A percentile compares a stretch with the other conserved stretches of the same genome.
These are phyloP conservation scores for Petrocephalus schoutedeni DNA, from an alignment of 2,797 vertebrate species.

Conservation along the genomic window DNA sequence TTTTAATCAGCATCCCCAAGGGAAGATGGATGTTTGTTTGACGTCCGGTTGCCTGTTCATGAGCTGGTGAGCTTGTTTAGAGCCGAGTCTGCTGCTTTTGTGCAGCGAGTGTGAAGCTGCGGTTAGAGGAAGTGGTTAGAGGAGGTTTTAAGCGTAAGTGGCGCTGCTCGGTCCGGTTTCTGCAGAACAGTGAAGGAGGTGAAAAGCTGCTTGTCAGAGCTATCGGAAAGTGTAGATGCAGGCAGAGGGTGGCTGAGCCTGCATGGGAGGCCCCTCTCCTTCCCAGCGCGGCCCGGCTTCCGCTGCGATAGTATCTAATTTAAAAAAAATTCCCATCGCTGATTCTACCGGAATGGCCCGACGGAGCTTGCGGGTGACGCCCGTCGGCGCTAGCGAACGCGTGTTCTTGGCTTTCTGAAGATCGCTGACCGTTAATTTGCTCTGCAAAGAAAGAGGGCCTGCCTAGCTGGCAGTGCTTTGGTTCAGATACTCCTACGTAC, in stretches of 20 bases:
- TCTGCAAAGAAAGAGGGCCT: not conserved
- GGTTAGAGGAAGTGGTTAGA: slow-evolving; percentile 27
- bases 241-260: not conserved
- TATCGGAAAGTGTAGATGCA: slow-evolving; percentile 42
- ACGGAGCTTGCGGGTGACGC: not conserved
- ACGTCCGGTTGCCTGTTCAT: not conserved
- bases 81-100: not conserved
- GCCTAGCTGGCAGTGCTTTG: not conserved
- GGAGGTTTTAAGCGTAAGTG: not conserved
- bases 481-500: not conserved
- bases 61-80: not conserved
- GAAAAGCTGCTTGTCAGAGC: slow-evolving; percentile 27
- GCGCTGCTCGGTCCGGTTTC: not conserved
- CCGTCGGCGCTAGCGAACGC: too few species aligned
- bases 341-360: not conserved
- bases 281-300: not conserved
- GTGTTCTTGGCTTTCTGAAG: not conserved
- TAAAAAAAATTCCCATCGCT: not conserved
- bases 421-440: not conserved
- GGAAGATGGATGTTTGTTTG: not conserved
- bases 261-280: not conserved
- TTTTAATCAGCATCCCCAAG: not conserved
- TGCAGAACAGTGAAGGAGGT: slow-evolving; percentile 20
- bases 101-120: not conserved
- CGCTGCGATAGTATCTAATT: not conserved